Conservation (phyloP, 1,140 invertebrate genomes). For the Drosophila tristis region DNA sequence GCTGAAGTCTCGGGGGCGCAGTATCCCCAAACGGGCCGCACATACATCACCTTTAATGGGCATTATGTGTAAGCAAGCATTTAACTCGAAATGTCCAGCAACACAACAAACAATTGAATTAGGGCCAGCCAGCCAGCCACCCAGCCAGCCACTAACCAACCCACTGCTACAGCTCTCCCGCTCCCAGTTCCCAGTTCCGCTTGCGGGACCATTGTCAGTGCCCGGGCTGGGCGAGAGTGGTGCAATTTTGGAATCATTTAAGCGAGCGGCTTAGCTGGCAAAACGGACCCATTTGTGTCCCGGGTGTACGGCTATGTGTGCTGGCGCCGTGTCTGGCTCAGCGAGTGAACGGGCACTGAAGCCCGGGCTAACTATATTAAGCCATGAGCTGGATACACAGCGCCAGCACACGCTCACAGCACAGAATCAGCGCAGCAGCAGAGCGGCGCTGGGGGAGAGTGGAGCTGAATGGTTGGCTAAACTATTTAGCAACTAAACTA, state of each 20-base stretch:
- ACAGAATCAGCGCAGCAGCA: not conserved
- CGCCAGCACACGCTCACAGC: not conserved
- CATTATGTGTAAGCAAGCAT: constrained; percentile 76
- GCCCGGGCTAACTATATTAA: constrained; percentile 63
- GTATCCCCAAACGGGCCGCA: constrained; percentile 36
- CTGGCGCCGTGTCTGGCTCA: constrained; percentile 11
- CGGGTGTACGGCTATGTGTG: constrained; percentile 2
- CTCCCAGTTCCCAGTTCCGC: too few species aligned
- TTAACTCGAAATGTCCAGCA: constrained; percentile 69
- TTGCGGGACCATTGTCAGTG: not conserved
- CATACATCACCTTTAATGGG: constrained; percentile 78
- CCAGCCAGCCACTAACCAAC: too few species aligned
- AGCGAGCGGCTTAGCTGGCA: constrained; percentile 43
- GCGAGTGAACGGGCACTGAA: not conserved
- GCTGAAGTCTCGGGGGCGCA: not conserved
- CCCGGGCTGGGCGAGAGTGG: not conserved
- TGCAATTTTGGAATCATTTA: constrained; percentile 60
- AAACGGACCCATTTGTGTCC: constrained; percentile 62
- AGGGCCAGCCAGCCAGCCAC: constrained; percentile 48
- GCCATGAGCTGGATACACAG: constrained; percentile 22
- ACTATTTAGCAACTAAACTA: constrained; percentile 71
- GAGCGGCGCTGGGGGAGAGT: not conserved
- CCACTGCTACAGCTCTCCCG: too few species aligned
- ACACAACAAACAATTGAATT: constrained; percentile 79
- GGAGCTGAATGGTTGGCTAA: constrained; percentile 18